Percentiles rank a stretch among this genome's conserved stretches.
Evolutionary conservation across 2,888 invertebrate genomes (phyloP).

Genomic region (Odontomyia ornata): DNA sequence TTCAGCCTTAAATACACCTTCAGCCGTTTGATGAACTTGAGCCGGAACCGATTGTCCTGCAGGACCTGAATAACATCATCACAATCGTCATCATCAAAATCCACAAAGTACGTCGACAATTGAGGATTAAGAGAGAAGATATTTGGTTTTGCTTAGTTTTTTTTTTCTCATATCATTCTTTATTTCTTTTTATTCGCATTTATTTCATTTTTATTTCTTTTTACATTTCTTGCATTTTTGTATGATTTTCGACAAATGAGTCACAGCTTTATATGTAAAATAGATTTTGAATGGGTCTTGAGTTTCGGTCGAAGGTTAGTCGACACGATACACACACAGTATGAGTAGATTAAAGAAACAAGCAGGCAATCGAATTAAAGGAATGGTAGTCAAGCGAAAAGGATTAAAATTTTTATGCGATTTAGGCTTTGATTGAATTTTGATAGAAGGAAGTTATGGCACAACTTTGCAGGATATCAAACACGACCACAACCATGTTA

Average conservation of each 20-base stretch:
- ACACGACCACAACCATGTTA: background rate
- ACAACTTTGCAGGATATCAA: background rate
- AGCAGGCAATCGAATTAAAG: background rate
- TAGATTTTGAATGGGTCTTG: conserved; percentile 31
- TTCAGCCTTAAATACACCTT: conserved; percentile 86
- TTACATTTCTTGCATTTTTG: conserved; percentile 24
- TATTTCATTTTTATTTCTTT: conserved; percentile 21
- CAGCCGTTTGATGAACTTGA: conserved; percentile 84
- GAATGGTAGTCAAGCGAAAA: background rate
- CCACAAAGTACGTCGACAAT: conserved; percentile 20
- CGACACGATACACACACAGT: conserved; percentile 41
- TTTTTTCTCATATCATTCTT: conserved; percentile 47
- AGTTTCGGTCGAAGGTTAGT: conserved; percentile 50
- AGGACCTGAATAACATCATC: conserved; percentile 72
- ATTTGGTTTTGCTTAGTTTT: conserved; percentile 48
- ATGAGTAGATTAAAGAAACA: background rate
- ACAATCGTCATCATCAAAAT: conserved; percentile 45
- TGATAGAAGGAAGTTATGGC: conserved; percentile 18
- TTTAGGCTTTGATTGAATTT: background rate
- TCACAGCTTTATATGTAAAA: conserved; percentile 27
- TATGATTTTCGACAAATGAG: conserved; percentile 23
- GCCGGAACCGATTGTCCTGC: conserved; percentile 90
- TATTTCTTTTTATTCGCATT: conserved; percentile 44
- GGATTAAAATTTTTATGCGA: background rate
- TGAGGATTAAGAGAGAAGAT: conserved; percentile 47